Evolutionary conservation across 2,888 invertebrate species (phyloP), one percentile per base, ranked within the genome.

Genomic region (Pantelozetes paolii): DNA sequence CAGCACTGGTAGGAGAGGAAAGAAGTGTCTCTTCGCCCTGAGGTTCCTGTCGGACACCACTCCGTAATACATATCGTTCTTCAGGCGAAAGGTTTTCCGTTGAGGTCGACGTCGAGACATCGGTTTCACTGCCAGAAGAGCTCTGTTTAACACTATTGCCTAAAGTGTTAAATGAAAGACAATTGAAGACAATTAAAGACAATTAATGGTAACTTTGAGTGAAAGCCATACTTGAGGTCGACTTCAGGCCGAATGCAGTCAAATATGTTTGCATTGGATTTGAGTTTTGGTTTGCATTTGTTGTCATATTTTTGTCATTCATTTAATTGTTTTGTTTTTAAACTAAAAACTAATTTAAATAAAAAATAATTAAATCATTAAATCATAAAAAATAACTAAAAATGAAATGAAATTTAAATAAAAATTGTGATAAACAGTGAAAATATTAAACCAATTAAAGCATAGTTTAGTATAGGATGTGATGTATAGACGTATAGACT

Each of bases 61-160:
- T 77, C 54, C 28, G 69, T 15, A 74, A 73, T 45, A 70, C 77
- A 74, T 75, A 73, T 78, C 90, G 86, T 82, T 92, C 91, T 82
- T 92, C 91, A 79, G 90, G 87, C 45, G 91, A 91, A 77, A 94
- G 84, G 83, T 93, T 94, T 83, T 94, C 93, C 79, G 90, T 92
- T 20, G 92, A 93, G 3, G 92, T 92, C 20, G 92, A 93, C 3
- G 92, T 92, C 18, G 92, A 92, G 75, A 92, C 89, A 85, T 93
- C 92, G 6, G 92, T 91, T 83, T 93, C 93, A 82, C 92, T 92
- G 48, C 92, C 92, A 79, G 92, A 90, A 30, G 73, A 73, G 13
- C 36, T 36, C 40, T 64, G 64, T 64, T 70, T 70, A 15, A 48
- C 50, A 28, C 50, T 71, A 50, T 50, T 71, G 48, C 57, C 69